These are phyloP conservation scores for Chloromyia formosa DNA, from an alignment of 2,888 invertebrate species.

Conservation along the genomic window DNA sequence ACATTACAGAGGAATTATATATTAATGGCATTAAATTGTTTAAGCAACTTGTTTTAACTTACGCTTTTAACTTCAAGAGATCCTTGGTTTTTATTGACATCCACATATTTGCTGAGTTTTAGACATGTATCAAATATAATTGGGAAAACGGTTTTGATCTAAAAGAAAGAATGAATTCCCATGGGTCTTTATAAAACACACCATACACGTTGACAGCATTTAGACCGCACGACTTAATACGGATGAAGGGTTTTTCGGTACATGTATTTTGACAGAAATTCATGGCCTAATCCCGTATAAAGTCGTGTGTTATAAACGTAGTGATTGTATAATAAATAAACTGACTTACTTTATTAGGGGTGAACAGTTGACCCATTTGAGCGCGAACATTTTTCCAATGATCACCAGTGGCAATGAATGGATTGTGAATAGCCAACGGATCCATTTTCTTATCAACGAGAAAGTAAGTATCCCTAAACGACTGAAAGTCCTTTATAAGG, in stretches of 20 bases:
- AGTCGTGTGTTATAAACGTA: too few relatives aligned
- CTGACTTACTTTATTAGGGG: conserved; percentile 29
- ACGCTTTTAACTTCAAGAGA: conserved; percentile 49
- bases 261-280: too few relatives aligned
- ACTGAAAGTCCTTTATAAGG: conserved; percentile 46
- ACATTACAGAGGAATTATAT: too few relatives aligned
- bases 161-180: conserved; percentile 1
- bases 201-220: too few relatives aligned
- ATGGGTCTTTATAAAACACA: too few relatives aligned
- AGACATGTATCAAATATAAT: conserved; percentile 27
- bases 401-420: conserved; percentile 39
- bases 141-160: conserved; percentile 39
- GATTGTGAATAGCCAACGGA: conserved; percentile 35
- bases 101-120: conserved; percentile 45
- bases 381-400: conserved; percentile 26
- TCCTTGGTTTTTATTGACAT: conserved; percentile 13
- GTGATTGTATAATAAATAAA: not conserved
- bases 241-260: not conserved
- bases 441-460: conserved; percentile 41
- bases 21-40: too few relatives aligned
- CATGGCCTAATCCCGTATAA: too few relatives aligned
- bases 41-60: too few relatives aligned
- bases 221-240: too few relatives aligned
- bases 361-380: conserved; percentile 43
- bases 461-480: conserved; percentile 44